A percentile compares a stretch with the other conserved stretches of the same genome.
These are phyloP conservation scores for Tyrannus savana DNA, from an alignment of 2,113 vertebrate genomes.

Conservation along the genomic window DNA sequence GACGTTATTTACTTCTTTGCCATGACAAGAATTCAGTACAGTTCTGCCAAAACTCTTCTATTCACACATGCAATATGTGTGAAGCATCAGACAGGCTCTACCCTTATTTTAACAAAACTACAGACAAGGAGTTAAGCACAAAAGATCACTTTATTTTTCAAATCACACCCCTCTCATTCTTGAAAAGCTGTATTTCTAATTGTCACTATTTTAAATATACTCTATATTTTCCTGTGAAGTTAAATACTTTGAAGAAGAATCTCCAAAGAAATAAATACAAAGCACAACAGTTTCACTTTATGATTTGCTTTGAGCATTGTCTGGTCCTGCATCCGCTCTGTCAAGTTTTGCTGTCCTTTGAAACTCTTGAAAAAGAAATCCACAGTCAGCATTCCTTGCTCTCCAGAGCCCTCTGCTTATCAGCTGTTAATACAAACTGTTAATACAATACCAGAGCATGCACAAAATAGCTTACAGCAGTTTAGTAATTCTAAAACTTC, in stretches of 20 bases:
- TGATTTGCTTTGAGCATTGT: slow-evolving; percentile 22
- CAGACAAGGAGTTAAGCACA: slow-evolving; percentile 19
- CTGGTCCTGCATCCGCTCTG: slow-evolving; percentile 5
- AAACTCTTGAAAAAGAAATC: neutral
- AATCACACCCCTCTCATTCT: slow-evolving; percentile 34
- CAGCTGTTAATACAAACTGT: neutral
- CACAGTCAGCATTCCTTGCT: neutral
- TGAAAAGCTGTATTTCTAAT: slow-evolving; percentile 35
- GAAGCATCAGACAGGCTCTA: neutral
- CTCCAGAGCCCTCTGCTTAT: neutral
- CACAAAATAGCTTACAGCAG: neutral
- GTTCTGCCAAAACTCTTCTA: neutral
- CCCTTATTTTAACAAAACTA: neutral
- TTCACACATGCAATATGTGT: neutral
- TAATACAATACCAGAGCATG: neutral
- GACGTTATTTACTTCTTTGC: neutral
- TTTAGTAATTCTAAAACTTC: neutral
- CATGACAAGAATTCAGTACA: neutral
- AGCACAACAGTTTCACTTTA: slow-evolving; percentile 13
- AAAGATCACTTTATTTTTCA: slow-evolving; percentile 62
- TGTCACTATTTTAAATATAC: slow-evolving; percentile 21
- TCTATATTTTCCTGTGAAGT: slow-evolving; percentile 6
- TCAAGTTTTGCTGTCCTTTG: neutral
- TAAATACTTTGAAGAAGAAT: slow-evolving; percentile 45
- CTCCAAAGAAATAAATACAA: slow-evolving; percentile 39